These are phyloP conservation scores for Drosophila subquinaria DNA, from an alignment of 2,888 invertebrate species.

Conservation along the genomic window DNA sequence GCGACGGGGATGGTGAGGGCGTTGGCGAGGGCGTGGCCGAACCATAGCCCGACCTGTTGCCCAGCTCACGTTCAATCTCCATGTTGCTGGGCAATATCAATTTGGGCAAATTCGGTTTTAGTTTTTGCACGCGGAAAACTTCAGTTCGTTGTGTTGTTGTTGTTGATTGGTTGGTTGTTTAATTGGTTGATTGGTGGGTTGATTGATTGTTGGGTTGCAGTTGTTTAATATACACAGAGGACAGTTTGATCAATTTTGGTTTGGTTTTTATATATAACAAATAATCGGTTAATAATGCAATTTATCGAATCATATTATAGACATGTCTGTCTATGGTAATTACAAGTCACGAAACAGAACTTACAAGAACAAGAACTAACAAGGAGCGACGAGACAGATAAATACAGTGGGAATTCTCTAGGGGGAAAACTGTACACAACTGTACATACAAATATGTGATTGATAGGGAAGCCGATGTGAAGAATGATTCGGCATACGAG, in stretches of 20 bases:
- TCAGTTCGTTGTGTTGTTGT: slow-evolving; percentile 45
- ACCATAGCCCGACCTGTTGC: slow-evolving; percentile 4
- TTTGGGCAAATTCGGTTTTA: slow-evolving; percentile 85
- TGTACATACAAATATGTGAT: slow-evolving; percentile 10
- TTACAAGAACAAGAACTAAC: slow-evolving; percentile 44
- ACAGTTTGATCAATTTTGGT: slow-evolving; percentile 44
- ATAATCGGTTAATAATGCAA: slow-evolving; percentile 71
- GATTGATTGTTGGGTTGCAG: slow-evolving; percentile 29
- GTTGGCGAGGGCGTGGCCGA: slow-evolving; percentile 66
- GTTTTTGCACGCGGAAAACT: slow-evolving; percentile 86
- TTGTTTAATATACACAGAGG: slow-evolving; percentile 72
- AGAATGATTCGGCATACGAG: slow-evolving; percentile 56
- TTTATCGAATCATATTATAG: slow-evolving; percentile 33
- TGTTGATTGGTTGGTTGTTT: slow-evolving; percentile 40
- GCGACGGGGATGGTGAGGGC: slow-evolving; percentile 83
- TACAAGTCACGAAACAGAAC: slow-evolving; percentile 56
- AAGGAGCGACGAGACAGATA: slow-evolving; percentile 38
- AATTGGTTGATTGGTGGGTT: slow-evolving; percentile 38
- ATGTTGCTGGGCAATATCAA: slow-evolving; percentile 84
- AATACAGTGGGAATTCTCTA: slow-evolving; percentile 31
- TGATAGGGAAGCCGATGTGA: slow-evolving; percentile 41
- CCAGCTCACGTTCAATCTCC: slow-evolving; percentile 73
- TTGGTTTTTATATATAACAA: slow-evolving; percentile 50
- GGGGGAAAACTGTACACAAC: slow-evolving; percentile 29
- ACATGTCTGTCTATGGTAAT: slow-evolving; percentile 67